phyloP scores from a whole-genome alignment of 2,888 invertebrate species.

The Drosophila ezoana region DNA sequence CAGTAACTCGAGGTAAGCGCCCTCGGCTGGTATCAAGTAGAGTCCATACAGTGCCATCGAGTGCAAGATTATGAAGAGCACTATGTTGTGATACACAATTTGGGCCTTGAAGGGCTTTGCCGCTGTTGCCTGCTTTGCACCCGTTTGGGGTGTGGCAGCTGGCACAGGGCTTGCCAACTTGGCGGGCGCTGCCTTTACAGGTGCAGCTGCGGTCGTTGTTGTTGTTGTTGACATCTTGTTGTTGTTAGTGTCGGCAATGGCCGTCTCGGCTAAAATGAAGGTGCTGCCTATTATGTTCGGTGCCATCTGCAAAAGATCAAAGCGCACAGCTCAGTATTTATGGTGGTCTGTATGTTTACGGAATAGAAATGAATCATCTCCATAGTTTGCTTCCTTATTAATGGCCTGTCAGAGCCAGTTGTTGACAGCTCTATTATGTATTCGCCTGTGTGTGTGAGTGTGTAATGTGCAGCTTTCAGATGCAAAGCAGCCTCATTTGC shows the following conservation, averaged over 20 bases:
- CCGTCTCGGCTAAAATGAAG: constrained; percentile 86
- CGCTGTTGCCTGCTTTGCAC: constrained; percentile 22
- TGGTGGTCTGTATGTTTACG: constrained; percentile 36
- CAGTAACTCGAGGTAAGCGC: constrained; percentile 78
- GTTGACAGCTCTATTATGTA: constrained; percentile 45
- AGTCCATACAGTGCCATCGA: constrained; percentile 87
- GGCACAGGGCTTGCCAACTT: constrained; percentile 9
- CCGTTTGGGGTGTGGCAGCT: neutral
- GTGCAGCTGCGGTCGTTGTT: constrained; percentile 37
- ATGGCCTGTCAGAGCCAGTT: constrained; percentile 58
- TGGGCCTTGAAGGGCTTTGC: constrained; percentile 85
- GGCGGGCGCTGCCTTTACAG: constrained; percentile 36
- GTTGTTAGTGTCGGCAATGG: constrained; percentile 81
- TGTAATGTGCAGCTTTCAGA: constrained; percentile 43
- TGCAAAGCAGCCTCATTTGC: constrained; percentile 63
- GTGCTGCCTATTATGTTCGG: constrained; percentile 88
- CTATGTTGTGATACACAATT: constrained; percentile 92
- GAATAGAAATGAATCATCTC: constrained; percentile 47
- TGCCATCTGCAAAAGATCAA: constrained; percentile 85
- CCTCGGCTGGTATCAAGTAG: constrained; percentile 85
- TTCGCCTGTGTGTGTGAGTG: constrained; percentile 3
- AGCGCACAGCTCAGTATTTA: neutral
- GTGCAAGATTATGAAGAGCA: constrained; percentile 90
- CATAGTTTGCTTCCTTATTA: constrained; percentile 64
- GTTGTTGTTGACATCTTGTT: constrained; percentile 59